Conservation (phyloP, 2,797 vertebrate genomes). For the Coendou prehensilis region DNA sequence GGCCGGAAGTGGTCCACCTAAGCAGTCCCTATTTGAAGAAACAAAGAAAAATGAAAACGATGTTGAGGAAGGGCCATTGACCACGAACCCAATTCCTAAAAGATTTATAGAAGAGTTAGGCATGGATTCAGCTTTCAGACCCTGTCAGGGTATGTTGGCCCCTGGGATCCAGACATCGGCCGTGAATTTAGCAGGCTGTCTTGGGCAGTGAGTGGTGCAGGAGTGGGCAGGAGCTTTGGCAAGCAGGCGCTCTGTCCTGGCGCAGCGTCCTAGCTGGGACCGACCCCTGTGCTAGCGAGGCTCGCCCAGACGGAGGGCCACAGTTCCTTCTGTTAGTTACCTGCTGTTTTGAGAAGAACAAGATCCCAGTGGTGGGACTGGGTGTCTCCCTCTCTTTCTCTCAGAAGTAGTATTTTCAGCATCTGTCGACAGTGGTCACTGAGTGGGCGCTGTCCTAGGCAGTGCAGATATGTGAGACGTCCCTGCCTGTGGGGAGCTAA, state of each 20-base stretch:
- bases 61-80: background rate
- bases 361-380: background rate
- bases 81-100: background rate
- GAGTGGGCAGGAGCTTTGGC: too few species aligned
- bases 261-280: background rate
- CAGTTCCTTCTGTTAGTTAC: background rate
- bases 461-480: background rate
- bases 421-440: background rate
- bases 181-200: background rate
- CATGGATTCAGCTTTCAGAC: background rate
- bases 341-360: background rate
- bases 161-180: background rate
- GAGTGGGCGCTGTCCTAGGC: background rate
- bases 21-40: background rate
- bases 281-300: background rate
- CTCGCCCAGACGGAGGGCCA: accelerated
- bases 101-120: background rate
- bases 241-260: background rate
- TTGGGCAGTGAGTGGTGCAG: background rate
- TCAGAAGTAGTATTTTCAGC: background rate
- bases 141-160: background rate
- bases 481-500: background rate
- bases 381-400: background rate
- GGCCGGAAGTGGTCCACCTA: background rate
- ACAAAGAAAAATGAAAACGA: background rate